Evolutionary conservation across 1,140 invertebrate genomes (phyloP).

Genomic region (Eueides isabella): DNA sequence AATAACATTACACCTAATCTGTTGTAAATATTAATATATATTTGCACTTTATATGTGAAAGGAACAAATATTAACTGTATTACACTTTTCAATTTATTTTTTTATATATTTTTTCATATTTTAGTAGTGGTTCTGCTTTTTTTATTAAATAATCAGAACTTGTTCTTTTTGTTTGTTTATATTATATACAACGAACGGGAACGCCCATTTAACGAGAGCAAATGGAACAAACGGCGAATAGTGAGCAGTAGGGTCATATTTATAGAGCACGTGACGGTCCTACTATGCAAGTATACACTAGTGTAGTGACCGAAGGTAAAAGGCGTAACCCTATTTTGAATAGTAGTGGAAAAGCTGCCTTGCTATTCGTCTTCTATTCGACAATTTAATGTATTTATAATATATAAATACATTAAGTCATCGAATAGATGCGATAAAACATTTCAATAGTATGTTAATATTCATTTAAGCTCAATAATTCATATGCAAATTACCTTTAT

Average conservation of each 20-base stretch:
- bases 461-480: too few relatives aligned
- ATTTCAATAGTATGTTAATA: not conserved
- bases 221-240: constrained; percentile 11
- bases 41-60: too few relatives aligned
- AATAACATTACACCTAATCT: not conserved
- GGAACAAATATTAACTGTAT: not conserved
- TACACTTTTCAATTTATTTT: not conserved
- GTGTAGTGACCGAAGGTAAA: constrained; percentile 9
- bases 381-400: too few relatives aligned
- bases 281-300: not conserved
- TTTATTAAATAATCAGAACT: too few relatives aligned
- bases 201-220: not conserved
- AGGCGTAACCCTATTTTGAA: constrained; percentile 3
- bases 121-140: not conserved
- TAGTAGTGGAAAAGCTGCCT: not conserved
- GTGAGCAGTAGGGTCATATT: constrained; percentile 5
- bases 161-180: not conserved
- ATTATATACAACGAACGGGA: not conserved
- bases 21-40: not conserved
- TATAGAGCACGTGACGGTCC: constrained; percentile 1
- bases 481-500: too few relatives aligned
- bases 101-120: not conserved
- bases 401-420: too few relatives aligned
- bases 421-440: not conserved
- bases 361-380: not conserved